phyloP scores from a whole-genome alignment of 2,113 vertebrate species.

The Corvus hawaiiensis region DNA sequence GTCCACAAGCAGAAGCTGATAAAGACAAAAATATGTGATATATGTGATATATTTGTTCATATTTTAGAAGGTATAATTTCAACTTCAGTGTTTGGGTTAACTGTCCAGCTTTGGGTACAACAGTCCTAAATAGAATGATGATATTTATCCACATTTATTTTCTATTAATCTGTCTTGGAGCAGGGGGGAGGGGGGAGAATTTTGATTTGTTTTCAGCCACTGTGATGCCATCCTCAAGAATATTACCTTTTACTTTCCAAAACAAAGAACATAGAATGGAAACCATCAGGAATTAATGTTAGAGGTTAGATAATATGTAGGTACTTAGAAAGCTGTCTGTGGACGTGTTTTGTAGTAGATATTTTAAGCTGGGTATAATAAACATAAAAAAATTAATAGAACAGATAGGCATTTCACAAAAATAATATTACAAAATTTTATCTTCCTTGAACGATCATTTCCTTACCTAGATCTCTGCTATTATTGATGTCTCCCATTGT shows the following conservation, averaged over 20 bases:
- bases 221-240: background rate
- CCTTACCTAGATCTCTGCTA: background rate
- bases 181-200: fast-evolving
- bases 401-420: background rate
- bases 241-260: background rate
- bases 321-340: background rate
- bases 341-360: background rate
- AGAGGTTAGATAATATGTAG: background rate
- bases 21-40: background rate
- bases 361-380: background rate
- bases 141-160: background rate
- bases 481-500: background rate
- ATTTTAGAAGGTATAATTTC: background rate
- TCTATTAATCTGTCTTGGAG: background rate
- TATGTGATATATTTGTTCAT: background rate
- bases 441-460: background rate
- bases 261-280: background rate
- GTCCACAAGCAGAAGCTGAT: background rate
- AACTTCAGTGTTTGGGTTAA: background rate
- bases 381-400: background rate
- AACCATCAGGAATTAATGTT: background rate
- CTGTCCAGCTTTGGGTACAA: background rate
- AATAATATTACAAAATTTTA: background rate
- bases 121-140: background rate
- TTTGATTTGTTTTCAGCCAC: background rate